Evolutionary conservation across 2,113 vertebrate species (phyloP).

Genomic region (Tragulus kanchil): DNA sequence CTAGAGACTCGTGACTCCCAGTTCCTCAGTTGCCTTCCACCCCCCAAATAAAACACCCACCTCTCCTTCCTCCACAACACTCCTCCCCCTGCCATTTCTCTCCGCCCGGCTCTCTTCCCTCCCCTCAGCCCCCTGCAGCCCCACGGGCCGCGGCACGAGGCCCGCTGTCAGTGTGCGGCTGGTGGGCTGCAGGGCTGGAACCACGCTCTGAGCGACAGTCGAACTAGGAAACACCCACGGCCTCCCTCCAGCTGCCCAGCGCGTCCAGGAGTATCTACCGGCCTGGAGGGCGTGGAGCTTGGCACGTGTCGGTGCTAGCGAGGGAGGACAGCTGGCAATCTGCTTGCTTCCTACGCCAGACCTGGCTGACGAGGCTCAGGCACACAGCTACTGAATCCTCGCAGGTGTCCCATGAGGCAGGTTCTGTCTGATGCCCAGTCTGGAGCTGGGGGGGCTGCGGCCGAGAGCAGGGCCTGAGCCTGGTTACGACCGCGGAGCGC

Average conservation of each 20-base stretch:
- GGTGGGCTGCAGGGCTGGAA: accelerated
- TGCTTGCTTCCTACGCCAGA: background rate
- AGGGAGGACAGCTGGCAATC: background rate
- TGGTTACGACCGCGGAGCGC: background rate
- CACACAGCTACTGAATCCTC: background rate
- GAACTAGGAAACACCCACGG: background rate
- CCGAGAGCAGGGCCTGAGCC: background rate
- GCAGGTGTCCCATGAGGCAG: background rate
- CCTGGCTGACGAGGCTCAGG: background rate
- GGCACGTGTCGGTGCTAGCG: background rate
- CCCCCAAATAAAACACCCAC: background rate
- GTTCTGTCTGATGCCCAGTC: background rate
- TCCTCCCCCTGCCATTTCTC: background rate
- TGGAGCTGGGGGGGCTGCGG: background rate
- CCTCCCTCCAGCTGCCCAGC: background rate
- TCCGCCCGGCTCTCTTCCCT: background rate
- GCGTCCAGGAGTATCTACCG: background rate
- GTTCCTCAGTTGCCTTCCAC: background rate
- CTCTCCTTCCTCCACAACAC: background rate
- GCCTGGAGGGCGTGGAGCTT: background rate
- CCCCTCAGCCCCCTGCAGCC: background rate
- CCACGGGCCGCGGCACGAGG: accelerated
- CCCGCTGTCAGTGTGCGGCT: accelerated
- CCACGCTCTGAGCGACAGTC: background rate
- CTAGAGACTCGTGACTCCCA: background rate